Evolutionary conservation across 2,113 vertebrate species (phyloP).

Genomic region (Austrofundulus limnaeus): DNA sequence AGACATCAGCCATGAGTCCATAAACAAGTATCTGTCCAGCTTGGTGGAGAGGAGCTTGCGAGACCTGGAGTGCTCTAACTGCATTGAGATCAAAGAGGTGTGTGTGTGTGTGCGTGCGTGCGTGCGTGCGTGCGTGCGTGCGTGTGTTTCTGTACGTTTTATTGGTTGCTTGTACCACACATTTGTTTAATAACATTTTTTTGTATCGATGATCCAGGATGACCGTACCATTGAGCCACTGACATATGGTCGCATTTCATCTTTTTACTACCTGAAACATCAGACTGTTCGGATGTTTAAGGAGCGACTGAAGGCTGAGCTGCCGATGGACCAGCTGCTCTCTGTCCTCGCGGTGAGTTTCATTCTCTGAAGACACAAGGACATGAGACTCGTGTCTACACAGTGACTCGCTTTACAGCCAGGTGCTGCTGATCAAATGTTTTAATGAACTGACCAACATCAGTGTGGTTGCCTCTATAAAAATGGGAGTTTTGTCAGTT

Average conservation of each 20-base stretch:
- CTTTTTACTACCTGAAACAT: constrained; percentile 97
- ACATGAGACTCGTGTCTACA: constrained; percentile 8
- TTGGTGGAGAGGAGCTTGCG: constrained; percentile 89
- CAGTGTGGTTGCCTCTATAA: too few relatives aligned
- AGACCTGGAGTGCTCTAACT: constrained; percentile 92
- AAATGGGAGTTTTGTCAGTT: too few relatives aligned
- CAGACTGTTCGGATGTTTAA: constrained; percentile 91
- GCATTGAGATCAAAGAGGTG: constrained; percentile 90
- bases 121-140: too few relatives aligned
- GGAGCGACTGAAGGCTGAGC: constrained; percentile 88
- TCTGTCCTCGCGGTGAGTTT: constrained; percentile 89
- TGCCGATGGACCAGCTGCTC: constrained; percentile 84
- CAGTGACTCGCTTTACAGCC: background rate
- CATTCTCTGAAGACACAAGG: background rate
- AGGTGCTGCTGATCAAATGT: too few relatives aligned
- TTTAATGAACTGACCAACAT: too few relatives aligned
- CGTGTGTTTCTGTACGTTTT: background rate
- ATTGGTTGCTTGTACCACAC: background rate
- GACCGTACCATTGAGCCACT: constrained; percentile 86
- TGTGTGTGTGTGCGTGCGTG: constrained; percentile 57
- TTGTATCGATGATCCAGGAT: constrained; percentile 76
- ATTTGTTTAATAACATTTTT: background rate
- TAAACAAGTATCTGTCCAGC: constrained; percentile 92
- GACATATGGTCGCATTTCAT: constrained; percentile 89
- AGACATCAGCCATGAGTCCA: constrained; percentile 87